Base-by-base conservation (phyloP, 2,113 vertebrate species). In the Zapornia atra region DNA sequence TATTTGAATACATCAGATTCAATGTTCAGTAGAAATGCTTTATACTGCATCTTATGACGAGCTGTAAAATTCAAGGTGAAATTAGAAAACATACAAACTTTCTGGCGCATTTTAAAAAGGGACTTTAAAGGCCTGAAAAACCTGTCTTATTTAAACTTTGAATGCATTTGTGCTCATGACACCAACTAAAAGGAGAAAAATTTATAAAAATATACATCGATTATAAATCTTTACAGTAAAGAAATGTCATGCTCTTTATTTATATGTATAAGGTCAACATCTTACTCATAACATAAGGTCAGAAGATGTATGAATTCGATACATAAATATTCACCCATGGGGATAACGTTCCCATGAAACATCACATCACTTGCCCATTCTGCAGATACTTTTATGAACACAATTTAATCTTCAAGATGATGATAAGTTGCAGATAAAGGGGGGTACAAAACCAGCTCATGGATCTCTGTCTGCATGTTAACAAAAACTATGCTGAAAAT, bases 301-400 rank as follows among this genome's bases (percentile, higher is more conserved):
- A 78, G 46, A 90, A 90, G 85, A 90, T 64, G 21, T 79, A 90
- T 84, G 63, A 91, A 91, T 95, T 84, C 76, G 86, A 90, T 91
- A 77, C 54, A 80, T 54, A 93, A 92, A 65, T 82, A 86, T 69
- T 84, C 64, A 91, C 64, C 40, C 31, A 1, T 18, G 42, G 42
- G 92, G 42, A 95, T 81, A 92, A 88, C 29, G 68, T 40, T 94
- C 69, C 48, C 44, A 69, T 76, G 82, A 89, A 93, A 76, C 89
- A 92, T 29, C 40, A 69, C 57, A 68, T 71, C 61, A 86, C 40
- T 84, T 63, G 25, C n/a, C 53, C 38, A 75, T 86, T 93, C 64
- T 88, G 76, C 44, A 54, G 36, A 89, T 68, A 78, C 65, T 91
- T 95, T 54, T 59, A 92, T 50, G n/a, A 86, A 88, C 24, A 76